Base-by-base conservation (phyloP, 2,888 invertebrate genomes). In the Heliconius aoede region DNA sequence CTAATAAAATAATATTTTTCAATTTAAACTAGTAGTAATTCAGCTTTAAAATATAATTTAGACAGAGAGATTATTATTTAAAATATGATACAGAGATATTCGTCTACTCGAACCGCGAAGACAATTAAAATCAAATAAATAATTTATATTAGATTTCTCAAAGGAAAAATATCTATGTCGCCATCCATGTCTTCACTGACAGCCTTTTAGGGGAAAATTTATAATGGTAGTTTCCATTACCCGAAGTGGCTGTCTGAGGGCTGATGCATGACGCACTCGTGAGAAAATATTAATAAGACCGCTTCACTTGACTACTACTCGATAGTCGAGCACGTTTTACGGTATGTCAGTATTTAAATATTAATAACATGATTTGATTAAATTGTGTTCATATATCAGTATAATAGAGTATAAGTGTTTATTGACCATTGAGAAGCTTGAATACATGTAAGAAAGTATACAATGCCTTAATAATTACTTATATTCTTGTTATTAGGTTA, bases 211-310 rank as follows among this genome's bases (percentile, higher is more conserved):
- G 84, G 87, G 86, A 90, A 64, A 91, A 93, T 93, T 89, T 92
- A 92, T 92, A 92, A 92, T 91, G 87, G 89, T 90, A 89, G 89
- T 89, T 90, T 86, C 92, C 91, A 93, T 93, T 93, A 91, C 85
- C 81, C 83, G 82, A 84, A 93, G 92, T 92, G 92, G 89, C 81
- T 81, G 85, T 84, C 86, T 83, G 80, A 82, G 81, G 82, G 78
- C 83, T 89, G 88, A 92, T 88, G 89, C 87, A 90, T 89, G 88
- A 89, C 90, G 88, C 89, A 88, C 87, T 89, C 84, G 85, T 77
- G 81, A 80, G 84, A 80, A 84, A 84, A 82, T 84, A 82, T 80
- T 82, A 78, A 81, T 82, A 77, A 73, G 65, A 75, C 72, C 67
- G 67, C 67, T 67, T 73, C 51, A n/a, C 55, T 55, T n/a, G 9